These are phyloP conservation scores for Pseudomyrmex dendroicus DNA, from an alignment of 1,140 invertebrate species.

Conservation along the genomic window DNA sequence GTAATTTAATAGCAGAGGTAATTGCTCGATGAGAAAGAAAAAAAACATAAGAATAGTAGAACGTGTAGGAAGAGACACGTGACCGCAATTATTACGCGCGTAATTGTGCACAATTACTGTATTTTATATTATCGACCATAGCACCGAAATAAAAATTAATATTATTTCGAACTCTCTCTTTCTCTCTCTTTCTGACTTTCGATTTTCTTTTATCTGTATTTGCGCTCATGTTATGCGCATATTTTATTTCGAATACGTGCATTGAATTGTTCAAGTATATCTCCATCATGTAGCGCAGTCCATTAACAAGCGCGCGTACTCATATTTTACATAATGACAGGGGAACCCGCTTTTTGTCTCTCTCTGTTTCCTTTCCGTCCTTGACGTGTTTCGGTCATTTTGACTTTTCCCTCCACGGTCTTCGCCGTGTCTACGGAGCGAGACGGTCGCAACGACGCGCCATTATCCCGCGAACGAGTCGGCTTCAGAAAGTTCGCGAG, in stretches of 20 bases:
- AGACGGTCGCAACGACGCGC: constrained; percentile 42
- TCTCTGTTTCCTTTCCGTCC: neutral
- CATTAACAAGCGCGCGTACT: neutral
- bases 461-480: constrained; percentile 63
- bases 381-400: constrained; percentile 27
- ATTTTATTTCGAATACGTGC: neutral
- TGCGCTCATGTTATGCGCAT: neutral
- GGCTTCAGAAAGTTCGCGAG: constrained; percentile 57
- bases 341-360: neutral
- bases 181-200: too few species aligned
- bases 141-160: too few species aligned
- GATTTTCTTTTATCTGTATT: too few species aligned
- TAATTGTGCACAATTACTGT: too few species aligned
- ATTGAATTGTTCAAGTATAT: neutral
- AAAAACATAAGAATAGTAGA: too few species aligned
- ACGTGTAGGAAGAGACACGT: too few species aligned
- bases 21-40: too few species aligned
- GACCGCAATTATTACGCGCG: too few species aligned
- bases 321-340: neutral
- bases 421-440: constrained; percentile 31
- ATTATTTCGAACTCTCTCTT: too few species aligned
- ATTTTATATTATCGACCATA: too few species aligned
- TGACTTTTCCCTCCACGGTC: neutral
- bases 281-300: neutral
- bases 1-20: too few species aligned